phyloP scores from a whole-genome alignment of 1,140 invertebrate species.

The Monochamus saltuarius region DNA sequence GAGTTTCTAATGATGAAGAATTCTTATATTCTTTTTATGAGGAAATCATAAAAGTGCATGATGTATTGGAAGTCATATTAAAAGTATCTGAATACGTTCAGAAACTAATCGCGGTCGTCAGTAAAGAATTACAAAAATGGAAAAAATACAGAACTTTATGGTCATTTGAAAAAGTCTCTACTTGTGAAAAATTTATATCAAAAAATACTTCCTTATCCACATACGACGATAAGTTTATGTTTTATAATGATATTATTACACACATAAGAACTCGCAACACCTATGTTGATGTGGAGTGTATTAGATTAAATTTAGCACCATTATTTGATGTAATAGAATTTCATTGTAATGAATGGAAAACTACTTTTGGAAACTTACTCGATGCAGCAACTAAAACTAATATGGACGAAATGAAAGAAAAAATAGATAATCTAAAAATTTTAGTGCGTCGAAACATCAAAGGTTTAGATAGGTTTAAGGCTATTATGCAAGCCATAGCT shows the following conservation, averaged over 20 bases:
- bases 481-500: conserved; percentile 78
- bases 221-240: conserved; percentile 82
- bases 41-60: conserved; percentile 67
- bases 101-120: background rate
- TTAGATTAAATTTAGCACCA: conserved; percentile 68
- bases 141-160: conserved; percentile 77
- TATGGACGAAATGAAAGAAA: conserved; percentile 64
- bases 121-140: conserved; percentile 70
- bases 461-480: conserved; percentile 78
- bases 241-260: conserved; percentile 75
- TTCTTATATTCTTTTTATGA: conserved; percentile 74
- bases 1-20: conserved; percentile 56
- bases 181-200: conserved; percentile 73
- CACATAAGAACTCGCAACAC: conserved; percentile 63
- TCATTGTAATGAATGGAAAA: conserved; percentile 72
- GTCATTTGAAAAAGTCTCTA: conserved; percentile 74
- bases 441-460: conserved; percentile 71
- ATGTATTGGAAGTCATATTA: conserved; percentile 68
- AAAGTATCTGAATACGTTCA: conserved; percentile 62
- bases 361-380: conserved; percentile 63
- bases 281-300: conserved; percentile 63
- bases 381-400: conserved; percentile 58
- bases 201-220: conserved; percentile 69
- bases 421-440: conserved; percentile 59
- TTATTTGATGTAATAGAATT: conserved; percentile 63